Base-by-base conservation (phyloP, 2,113 vertebrate genomes). In the Dromas ardeola region DNA sequence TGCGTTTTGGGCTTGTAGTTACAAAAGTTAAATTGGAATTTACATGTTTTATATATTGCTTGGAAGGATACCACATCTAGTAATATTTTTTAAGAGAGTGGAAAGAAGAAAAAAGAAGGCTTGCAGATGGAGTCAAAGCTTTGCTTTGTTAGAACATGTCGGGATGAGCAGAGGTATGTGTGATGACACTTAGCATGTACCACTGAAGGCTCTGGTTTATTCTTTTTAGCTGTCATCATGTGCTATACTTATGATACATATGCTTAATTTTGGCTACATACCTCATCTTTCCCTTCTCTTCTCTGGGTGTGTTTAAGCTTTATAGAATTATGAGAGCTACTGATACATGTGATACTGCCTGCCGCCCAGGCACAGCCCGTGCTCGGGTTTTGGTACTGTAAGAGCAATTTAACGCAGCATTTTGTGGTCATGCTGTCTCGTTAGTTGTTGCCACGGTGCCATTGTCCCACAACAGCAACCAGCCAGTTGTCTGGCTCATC, bases 131-230 rank as follows among this genome's bases (percentile, higher is more conserved):
- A 93, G 91, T 90, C 5, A 52, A 69, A 91, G 92, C 86, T 90
- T 72, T 0, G 17, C 86, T 95, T 74, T 96, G 96, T 96, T 94
- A 21, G 95, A 91, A 97, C 97, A 95, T 93, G 95, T 96, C 1
- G 9, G 88, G 94, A 93, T 90, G 94, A 96, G 87, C 92, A 87
- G 93, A 94, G 90, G 94, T 96, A 96, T 97, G 92, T 86, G 70
- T 82, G 92, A 93, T 96, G 95, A 96, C 85, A 94, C 79, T 90
- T 69, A 55, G 77, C 92, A 10, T 88, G 78, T 95, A 95, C 66
- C 93, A 90, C 86, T 80, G 94, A 95, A 86, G 85, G 65, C 56
- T 93, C 88, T 73, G 66, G 72, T 95, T 96, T 96, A 95, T 93
- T 93, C 93, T 89, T 66, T 77, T 50, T 20, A 95, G 93, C 94